These are phyloP conservation scores for Tromatobia lineatoria DNA, from an alignment of 2,888 invertebrate species.

Conservation along the genomic window DNA sequence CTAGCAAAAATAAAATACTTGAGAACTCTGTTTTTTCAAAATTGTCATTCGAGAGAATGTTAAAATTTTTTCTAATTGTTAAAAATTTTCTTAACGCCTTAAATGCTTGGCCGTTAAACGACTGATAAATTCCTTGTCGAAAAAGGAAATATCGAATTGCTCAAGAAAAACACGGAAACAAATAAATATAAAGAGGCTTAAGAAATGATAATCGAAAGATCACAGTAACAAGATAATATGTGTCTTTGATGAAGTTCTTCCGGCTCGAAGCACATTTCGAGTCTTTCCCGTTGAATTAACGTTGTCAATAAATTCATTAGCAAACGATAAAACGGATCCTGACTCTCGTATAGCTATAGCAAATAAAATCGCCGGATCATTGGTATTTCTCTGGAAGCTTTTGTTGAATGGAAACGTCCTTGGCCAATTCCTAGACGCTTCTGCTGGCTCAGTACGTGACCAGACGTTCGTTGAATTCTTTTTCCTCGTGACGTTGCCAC, in stretches of 20 bases:
- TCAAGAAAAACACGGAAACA: background rate
- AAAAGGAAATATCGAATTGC: background rate
- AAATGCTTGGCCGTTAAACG: no score
- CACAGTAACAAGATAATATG: background rate
- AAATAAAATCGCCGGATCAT: slow-evolving; percentile 35
- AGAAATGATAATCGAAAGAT: background rate
- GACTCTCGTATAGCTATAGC: background rate
- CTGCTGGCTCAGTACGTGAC: slow-evolving; percentile 64
- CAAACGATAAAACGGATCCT: slow-evolving; percentile 20
- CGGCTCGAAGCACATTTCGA: background rate
- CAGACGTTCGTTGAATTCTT: slow-evolving; percentile 69
- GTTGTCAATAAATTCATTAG: slow-evolving; percentile 51
- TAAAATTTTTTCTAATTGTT: no score
- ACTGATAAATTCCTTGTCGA: background rate
- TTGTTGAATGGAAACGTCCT: slow-evolving; percentile 54
- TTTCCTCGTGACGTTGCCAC: slow-evolving; percentile 62
- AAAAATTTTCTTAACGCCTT: no score
- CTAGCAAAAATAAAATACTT: no score
- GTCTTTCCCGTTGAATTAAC: slow-evolving; percentile 41
- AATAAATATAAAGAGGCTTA: background rate
- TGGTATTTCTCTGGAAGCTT: slow-evolving; percentile 29
- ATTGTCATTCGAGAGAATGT: no score
- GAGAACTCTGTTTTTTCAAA: no score
- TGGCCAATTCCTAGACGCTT: slow-evolving; percentile 60
- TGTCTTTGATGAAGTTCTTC: background rate